Conservation (phyloP, 2,113 vertebrate species). For the Solenodon paradoxus region DNA sequence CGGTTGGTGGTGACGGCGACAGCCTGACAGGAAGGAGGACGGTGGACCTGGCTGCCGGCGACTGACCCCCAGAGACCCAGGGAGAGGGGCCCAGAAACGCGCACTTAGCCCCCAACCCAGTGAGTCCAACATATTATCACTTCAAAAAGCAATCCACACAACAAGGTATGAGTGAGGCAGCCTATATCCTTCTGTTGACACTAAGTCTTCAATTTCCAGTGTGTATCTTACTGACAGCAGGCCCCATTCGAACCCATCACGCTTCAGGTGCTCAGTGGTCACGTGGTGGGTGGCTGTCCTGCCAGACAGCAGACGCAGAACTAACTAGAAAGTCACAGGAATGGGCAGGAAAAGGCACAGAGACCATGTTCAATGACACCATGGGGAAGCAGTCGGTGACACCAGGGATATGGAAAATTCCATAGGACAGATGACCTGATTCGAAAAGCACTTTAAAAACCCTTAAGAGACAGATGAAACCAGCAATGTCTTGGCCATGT, state of each 20-base stretch:
- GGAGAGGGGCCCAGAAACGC: neutral
- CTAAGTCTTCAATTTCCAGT: neutral
- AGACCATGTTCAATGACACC: neutral
- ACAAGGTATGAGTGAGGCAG: neutral
- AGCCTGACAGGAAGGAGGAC: too few species aligned
- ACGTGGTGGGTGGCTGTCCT: accelerated
- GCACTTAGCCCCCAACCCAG: too few species aligned
- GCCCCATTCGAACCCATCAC: neutral
- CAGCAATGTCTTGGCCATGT: neutral
- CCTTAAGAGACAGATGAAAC: neutral
- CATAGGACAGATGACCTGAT: neutral
- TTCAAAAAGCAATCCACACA: neutral
- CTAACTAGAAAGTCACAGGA: neutral
- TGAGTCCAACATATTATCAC: neutral
- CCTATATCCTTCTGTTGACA: neutral
- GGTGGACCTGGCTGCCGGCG: too few species aligned
- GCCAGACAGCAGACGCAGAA: neutral
- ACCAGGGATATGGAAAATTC: neutral
- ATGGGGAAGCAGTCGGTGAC: neutral
- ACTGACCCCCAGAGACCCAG: neutral
- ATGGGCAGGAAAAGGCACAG: neutral
- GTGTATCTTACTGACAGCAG: neutral
- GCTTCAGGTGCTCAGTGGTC: neutral
- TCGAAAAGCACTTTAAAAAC: neutral
- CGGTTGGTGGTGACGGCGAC: accelerated